phyloP scores from a whole-genome alignment of 2,797 vertebrate species.

The Salarias fasciatus region DNA sequence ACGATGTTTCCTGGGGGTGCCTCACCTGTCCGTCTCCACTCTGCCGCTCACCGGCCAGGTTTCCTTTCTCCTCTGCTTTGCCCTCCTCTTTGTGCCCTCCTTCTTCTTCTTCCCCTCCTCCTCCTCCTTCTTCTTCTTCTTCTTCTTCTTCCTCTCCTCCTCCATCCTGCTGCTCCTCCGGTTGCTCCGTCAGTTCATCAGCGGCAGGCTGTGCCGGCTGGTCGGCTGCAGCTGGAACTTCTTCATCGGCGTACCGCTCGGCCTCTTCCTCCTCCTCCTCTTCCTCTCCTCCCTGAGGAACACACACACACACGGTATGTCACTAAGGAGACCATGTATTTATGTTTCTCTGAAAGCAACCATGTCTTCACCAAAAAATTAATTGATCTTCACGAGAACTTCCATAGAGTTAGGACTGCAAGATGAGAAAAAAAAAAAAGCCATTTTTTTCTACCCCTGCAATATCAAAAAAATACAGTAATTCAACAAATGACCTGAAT shows the following conservation, averaged over 20 bases:
- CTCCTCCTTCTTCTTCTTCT: slow-evolving; percentile 73
- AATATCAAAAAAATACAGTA: too few relatives aligned
- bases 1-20: not conserved
- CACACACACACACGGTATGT: too few relatives aligned
- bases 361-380: too few relatives aligned
- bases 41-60: slow-evolving; percentile 92
- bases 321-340: too few relatives aligned
- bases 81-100: slow-evolving; percentile 75
- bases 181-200: slow-evolving; percentile 67
- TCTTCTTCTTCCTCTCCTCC: slow-evolving; percentile 72
- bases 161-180: slow-evolving; percentile 75
- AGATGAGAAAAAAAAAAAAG: too few relatives aligned
- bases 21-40: slow-evolving; percentile 97
- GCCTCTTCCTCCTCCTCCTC: slow-evolving; percentile 82
- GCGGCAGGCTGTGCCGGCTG: slow-evolving; percentile 75
- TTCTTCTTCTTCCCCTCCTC: slow-evolving; percentile 76
- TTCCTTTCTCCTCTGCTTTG: slow-evolving; percentile 86
- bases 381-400: too few relatives aligned
- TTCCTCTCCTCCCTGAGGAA: slow-evolving; percentile 81
- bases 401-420: too few relatives aligned
- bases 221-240: slow-evolving; percentile 76
- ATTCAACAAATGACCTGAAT: too few relatives aligned
- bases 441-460: too few relatives aligned
- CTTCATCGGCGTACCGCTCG: slow-evolving; percentile 88
- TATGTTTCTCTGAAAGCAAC: too few relatives aligned